A percentile compares a stretch with the other conserved stretches of the same genome.
These are phyloP conservation scores for Cephus rjabovi DNA, from an alignment of 2,888 invertebrate species.

Conservation along the genomic window DNA sequence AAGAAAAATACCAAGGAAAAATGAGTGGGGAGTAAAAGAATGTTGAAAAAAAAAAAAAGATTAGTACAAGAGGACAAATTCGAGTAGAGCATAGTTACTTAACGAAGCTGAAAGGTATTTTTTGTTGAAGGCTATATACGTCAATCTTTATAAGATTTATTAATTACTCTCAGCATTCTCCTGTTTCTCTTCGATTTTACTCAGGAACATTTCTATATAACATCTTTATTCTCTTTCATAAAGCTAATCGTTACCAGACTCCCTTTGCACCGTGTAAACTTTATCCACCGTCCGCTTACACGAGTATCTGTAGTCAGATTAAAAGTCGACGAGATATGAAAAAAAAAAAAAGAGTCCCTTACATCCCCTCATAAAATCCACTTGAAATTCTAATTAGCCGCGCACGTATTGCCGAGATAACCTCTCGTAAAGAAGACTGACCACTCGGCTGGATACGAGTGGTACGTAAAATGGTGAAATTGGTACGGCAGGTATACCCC, in stretches of 20 bases:
- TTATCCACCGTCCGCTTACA: too few relatives aligned
- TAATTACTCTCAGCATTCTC: background rate
- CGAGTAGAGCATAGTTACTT: background rate
- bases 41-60: background rate
- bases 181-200: background rate
- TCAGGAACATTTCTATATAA: background rate
- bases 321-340: background rate
- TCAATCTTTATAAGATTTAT: background rate
- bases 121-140: background rate
- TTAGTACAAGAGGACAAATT: background rate
- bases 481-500: background rate
- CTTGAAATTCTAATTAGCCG: background rate
- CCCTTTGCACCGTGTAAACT: background rate
- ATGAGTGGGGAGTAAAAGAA: background rate
- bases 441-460: background rate
- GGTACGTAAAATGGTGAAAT: background rate
- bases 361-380: background rate
- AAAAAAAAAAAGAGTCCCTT: background rate
- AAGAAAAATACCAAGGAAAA: background rate
- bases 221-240: background rate
- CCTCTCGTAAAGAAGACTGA: background rate
- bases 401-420: background rate
- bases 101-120: background rate
- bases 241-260: background rate
- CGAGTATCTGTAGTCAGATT: background rate